Percentiles rank a stretch among this genome's conserved stretches.
These are phyloP conservation scores for Hypocryptadius cinnamomeus DNA, from an alignment of 2,113 vertebrate species.

Conservation along the genomic window DNA sequence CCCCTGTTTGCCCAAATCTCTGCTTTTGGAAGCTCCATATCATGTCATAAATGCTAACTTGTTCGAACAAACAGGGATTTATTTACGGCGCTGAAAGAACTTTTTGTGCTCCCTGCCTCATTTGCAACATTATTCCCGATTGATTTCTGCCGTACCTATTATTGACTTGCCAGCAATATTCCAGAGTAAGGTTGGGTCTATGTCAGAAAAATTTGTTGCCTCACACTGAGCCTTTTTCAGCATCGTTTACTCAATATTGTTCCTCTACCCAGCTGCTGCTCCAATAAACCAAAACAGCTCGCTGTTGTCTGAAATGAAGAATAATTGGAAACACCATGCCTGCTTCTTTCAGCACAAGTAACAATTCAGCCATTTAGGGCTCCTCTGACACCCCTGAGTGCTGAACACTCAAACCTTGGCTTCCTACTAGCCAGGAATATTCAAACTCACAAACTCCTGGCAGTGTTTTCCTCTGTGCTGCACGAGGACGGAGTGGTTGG, in stretches of 20 bases:
- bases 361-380: conserved; percentile 64
- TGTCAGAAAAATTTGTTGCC: conserved; percentile 64
- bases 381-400: conserved; percentile 33
- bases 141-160: conserved; percentile 51
- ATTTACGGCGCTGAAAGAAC: conserved; percentile 8
- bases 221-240: conserved; percentile 47
- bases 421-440: neutral
- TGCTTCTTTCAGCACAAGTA: conserved; percentile 53
- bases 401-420: neutral
- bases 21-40: conserved; percentile 27
- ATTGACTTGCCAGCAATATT: conserved; percentile 62
- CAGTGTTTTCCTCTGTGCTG: neutral
- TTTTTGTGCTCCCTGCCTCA: conserved; percentile 44
- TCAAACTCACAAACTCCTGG: conserved; percentile 25
- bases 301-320: conserved; percentile 64
- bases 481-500: rapidly evolving
- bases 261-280: conserved; percentile 29
- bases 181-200: conserved; percentile 61
- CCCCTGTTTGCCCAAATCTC: neutral
- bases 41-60: conserved; percentile 21
- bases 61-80: conserved; percentile 27
- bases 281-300: conserved; percentile 59
- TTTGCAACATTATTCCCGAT: conserved; percentile 50
- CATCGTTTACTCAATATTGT: conserved; percentile 42
- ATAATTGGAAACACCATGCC: conserved; percentile 61